Conservation (phyloP, 2,888 invertebrate genomes). For the Slavum lentiscoides region DNA sequence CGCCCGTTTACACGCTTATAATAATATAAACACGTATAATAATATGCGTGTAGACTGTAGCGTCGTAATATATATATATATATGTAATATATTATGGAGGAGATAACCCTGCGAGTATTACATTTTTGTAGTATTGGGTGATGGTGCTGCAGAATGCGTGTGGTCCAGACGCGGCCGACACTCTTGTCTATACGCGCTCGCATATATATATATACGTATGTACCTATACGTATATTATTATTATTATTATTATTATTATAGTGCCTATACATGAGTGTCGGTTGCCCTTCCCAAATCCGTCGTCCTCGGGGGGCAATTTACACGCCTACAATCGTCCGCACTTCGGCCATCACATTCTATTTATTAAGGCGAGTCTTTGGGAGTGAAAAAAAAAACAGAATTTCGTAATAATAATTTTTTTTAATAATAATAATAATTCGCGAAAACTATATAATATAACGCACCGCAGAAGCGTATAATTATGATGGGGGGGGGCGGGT, state of each 20-base stretch:
- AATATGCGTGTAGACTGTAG: not conserved
- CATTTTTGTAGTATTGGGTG: not conserved
- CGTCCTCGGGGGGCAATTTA: not conserved
- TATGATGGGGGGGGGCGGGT: no score
- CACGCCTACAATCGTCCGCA: no score
- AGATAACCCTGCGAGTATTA: no score
- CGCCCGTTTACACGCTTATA: conserved; percentile 15
- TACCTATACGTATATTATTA: no score
- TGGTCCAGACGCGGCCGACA: not conserved
- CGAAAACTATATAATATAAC: no score
- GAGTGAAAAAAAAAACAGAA: not conserved
- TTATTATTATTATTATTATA: not conserved
- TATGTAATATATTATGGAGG: not conserved
- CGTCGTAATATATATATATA: not conserved
- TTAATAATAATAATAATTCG: no score
- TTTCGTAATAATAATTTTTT: not conserved
- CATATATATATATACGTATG: no score
- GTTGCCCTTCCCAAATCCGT: no score
- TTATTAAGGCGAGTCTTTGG: no score
- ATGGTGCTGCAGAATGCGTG: not conserved
- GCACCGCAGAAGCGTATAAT: no score
- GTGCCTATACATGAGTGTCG: not conserved
- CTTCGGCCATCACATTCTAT: no score
- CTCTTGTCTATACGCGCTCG: no score
- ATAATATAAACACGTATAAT: not conserved